phyloP scores from a whole-genome alignment of 2,888 invertebrate species.

The Latheticus oryzae region DNA sequence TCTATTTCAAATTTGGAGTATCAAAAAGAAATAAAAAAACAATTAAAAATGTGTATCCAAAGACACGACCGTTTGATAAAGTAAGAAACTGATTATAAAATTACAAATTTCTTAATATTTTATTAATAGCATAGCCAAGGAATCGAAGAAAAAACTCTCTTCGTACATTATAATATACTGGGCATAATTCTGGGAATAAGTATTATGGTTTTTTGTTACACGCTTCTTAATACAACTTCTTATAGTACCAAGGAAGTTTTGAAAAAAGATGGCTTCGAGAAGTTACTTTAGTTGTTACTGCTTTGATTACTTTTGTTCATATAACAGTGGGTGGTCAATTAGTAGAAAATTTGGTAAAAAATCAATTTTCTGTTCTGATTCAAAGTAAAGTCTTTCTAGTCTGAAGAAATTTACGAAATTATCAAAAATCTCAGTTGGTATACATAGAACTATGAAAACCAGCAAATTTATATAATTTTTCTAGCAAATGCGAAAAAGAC shows the following conservation, averaged over 20 bases:
- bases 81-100: too few relatives aligned
- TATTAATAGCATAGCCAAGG: too few relatives aligned
- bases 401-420: not conserved
- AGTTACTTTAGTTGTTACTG: conserved; percentile 2
- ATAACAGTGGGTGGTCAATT: not conserved
- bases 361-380: too few relatives aligned
- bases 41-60: not conserved
- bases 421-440: not conserved
- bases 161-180: too few relatives aligned
- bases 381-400: too few relatives aligned
- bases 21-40: conserved; percentile 3
- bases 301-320: conserved; percentile 2
- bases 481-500: not conserved
- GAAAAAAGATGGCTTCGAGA: conserved; percentile 1
- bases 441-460: not conserved
- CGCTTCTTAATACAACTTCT: too few relatives aligned
- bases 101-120: too few relatives aligned
- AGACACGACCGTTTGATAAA: not conserved
- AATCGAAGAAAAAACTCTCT: too few relatives aligned
- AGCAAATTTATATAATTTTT: not conserved
- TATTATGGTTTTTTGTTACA: conserved; percentile 1
- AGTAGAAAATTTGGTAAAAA: conserved; percentile 3
- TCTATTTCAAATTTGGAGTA: not conserved
- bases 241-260: conserved; percentile 11
- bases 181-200: not conserved